Conservation (phyloP, 1,140 invertebrate species). For the Anthonomus grandis region DNA sequence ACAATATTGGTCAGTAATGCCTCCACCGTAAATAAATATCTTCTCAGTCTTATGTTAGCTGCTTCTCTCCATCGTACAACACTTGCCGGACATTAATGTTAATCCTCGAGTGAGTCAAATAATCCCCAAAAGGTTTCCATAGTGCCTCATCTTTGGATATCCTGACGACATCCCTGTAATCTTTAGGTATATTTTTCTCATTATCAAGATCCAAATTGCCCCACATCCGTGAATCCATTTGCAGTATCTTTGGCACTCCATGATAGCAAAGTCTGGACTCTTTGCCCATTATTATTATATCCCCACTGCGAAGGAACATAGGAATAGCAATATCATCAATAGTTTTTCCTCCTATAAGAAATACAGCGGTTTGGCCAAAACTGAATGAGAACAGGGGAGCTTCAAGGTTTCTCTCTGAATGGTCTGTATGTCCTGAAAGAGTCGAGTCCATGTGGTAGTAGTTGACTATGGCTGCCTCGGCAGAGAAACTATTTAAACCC, state of each 20-base stretch:
- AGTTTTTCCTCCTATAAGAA: conserved; percentile 73
- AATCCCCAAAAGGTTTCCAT: conserved; percentile 56
- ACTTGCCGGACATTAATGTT: conserved; percentile 79
- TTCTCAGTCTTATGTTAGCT: background rate
- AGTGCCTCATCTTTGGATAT: conserved; percentile 45
- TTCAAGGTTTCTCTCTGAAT: conserved; percentile 79
- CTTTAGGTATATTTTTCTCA: conserved; percentile 23
- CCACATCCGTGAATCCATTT: conserved; percentile 52
- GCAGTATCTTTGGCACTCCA: conserved; percentile 75
- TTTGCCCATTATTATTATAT: conserved; percentile 79
- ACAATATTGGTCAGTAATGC: too few species aligned
- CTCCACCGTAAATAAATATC: too few species aligned
- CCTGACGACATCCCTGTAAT: conserved; percentile 33
- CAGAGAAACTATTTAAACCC: conserved; percentile 63
- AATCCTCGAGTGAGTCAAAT: conserved; percentile 62
- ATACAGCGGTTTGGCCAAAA: conserved; percentile 84
- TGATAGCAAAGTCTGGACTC: conserved; percentile 75
- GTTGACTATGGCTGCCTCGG: conserved; percentile 92
- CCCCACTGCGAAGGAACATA: conserved; percentile 72
- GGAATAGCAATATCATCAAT: conserved; percentile 64
- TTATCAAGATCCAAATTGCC: conserved; percentile 14
- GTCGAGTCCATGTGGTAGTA: conserved; percentile 91
- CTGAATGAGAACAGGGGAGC: conserved; percentile 86
- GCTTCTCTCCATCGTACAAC: conserved; percentile 47
- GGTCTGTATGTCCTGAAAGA: conserved; percentile 85